Base-by-base conservation (phyloP, 2,888 invertebrate species). In the Ennomos quercinarius region DNA sequence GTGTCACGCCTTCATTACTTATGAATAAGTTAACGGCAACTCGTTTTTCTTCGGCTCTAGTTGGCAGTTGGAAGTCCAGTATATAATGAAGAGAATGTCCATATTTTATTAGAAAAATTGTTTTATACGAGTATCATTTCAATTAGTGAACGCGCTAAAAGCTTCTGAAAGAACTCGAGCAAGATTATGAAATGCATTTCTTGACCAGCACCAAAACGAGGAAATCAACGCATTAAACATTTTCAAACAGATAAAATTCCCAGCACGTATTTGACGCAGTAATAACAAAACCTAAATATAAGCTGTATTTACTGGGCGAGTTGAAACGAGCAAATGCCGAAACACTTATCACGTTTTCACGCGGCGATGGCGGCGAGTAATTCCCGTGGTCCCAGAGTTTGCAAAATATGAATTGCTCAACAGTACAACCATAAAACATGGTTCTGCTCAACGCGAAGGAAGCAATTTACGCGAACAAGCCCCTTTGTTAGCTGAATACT, bases 351-450 rank as follows among this genome's bases (percentile, higher is more conserved):
- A 75, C 68, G 70, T 76, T 76, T 74, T 72, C 71, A 71, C 73
- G 67, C 73, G 66, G 66, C 70, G 63, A 47, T 61, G 70, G 48
- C 51, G 63, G 62, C 61, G 50, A 52, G 67, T 61, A 66, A 64
- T 61, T 61, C 58, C 58, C 62, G 46, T 67, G 61, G 73, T 74
- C 76, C 74, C 76, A 66, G 63, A 77, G 64, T 77, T 71, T 70
- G 73, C 80, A 72, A 77, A 82, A 78, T 83, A 78, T 78, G 72
- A 78, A 78, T 77, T 70, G 72, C 72, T 72, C 63, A 57, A 70
- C 62, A 67, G 61, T 64, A 68, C 52, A 66, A 57, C 63, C 73
- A 73, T 80, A 77, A 77, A 81, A 77, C 76, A 76, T 73, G 77
- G 67, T 72, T 68, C 71, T 74, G 74, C 68, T 76, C 64, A 68